phyloP scores from a whole-genome alignment of 1,140 invertebrate genomes.

The Drosophila asahinai region DNA sequence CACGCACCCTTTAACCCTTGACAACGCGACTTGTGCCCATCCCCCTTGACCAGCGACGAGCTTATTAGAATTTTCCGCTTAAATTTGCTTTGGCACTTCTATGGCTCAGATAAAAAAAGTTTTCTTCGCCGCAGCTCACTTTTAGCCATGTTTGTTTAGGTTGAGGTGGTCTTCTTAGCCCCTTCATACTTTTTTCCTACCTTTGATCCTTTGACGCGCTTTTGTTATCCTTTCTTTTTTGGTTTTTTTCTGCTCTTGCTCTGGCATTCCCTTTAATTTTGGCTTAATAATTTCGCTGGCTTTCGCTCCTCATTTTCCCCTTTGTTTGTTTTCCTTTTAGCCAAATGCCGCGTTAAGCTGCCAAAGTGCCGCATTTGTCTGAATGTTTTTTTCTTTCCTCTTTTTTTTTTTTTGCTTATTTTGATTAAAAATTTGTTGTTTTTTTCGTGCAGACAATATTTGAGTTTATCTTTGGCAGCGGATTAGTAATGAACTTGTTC shows the following conservation, averaged over 20 bases:
- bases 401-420: conserved; percentile 51
- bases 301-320: conserved; percentile 28
- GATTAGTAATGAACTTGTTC: conserved; percentile 77
- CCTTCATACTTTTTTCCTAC: conserved; percentile 42
- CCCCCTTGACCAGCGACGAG: conserved; percentile 46
- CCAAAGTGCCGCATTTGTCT: conserved; percentile 77
- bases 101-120: conserved; percentile 37
- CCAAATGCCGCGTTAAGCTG: conserved; percentile 72
- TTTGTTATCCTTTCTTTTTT: conserved; percentile 59
- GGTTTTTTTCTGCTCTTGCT: conserved; percentile 26
- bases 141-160: conserved; percentile 73
- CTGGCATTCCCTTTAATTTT: conserved; percentile 66
- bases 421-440: conserved; percentile 73
- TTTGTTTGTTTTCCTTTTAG: conserved; percentile 78
- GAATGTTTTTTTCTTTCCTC: conserved; percentile 26
- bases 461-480: conserved; percentile 71
- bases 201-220: conserved; percentile 82
- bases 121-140: conserved; percentile 56
- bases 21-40: conserved; percentile 25
- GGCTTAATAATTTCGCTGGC: conserved; percentile 65
- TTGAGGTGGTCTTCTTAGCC: conserved; percentile 37
- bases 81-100: conserved; percentile 77
- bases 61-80: conserved; percentile 83
- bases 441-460: conserved; percentile 45
- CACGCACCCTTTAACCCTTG: conserved; percentile 12